These are phyloP conservation scores for Athrips mouffetella DNA, from an alignment of 2,888 invertebrate genomes.

Conservation along the genomic window DNA sequence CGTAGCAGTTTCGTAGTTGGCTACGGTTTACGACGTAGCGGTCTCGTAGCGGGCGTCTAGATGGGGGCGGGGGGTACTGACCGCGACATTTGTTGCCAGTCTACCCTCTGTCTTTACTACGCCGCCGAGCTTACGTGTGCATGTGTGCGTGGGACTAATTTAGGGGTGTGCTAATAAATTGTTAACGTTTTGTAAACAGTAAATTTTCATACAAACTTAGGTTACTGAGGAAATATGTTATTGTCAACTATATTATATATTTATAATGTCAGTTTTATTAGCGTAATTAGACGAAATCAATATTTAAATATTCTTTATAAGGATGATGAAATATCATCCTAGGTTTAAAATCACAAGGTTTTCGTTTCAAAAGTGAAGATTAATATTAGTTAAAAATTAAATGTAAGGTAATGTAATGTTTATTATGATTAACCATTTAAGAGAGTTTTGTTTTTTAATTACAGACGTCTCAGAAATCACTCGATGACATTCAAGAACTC, in stretches of 20 bases:
- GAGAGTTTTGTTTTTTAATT: too few species aligned
- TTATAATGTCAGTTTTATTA: too few species aligned
- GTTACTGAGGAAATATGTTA: background rate
- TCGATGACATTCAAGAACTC: too few species aligned
- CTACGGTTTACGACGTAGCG: conserved; percentile 17
- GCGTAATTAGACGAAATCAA: too few species aligned
- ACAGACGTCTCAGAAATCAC: too few species aligned
- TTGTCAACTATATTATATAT: background rate
- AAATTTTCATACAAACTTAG: background rate
- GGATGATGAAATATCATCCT: too few species aligned
- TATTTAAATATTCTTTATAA: too few species aligned
- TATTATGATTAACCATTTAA: too few species aligned
- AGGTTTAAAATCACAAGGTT: too few species aligned
- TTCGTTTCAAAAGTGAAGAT: too few species aligned
- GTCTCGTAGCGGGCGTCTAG: conserved; percentile 14
- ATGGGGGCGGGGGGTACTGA: conserved; percentile 51
- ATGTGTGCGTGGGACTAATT: conserved; percentile 13
- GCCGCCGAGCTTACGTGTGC: conserved; percentile 29
- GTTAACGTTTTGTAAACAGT: background rate
- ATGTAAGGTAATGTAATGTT: too few species aligned
- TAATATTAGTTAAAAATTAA: too few species aligned
- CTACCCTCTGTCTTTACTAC: conserved; percentile 47
- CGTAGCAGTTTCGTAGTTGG: background rate
- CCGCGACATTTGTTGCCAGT: conserved; percentile 74
- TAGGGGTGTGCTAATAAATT: conserved; percentile 12